phyloP scores from a whole-genome alignment of 2,888 invertebrate species.

The Cybosia mesomella region DNA sequence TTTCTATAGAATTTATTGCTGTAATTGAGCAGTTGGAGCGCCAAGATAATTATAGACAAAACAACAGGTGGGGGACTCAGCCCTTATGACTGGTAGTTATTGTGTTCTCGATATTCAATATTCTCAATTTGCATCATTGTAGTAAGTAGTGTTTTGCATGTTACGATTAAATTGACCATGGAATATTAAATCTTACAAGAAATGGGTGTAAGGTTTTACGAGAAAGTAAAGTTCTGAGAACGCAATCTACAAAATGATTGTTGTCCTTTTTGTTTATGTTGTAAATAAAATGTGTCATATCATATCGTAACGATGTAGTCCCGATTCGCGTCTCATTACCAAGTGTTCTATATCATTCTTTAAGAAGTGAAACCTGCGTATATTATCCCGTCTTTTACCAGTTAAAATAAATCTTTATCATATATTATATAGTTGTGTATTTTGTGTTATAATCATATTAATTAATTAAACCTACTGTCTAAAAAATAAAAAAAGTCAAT shows the following conservation, averaged over 20 bases:
- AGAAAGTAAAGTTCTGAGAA: no score
- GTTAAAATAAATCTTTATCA: neutral
- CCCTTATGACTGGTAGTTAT: neutral
- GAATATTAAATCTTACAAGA: neutral
- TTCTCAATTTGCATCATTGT: neutral
- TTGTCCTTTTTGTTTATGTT: no score
- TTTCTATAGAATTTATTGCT: neutral
- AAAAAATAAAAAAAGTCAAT: neutral
- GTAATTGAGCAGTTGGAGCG: no score
- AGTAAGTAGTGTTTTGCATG: neutral
- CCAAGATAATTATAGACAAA: no score
- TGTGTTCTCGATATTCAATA: neutral
- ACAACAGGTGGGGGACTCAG: neutral
- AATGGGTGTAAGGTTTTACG: neutral
- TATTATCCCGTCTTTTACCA: neutral
- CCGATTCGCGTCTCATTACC: no score
- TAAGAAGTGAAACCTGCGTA: neutral
- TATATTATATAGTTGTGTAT: neutral
- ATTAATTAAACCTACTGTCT: neutral
- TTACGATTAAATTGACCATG: neutral
- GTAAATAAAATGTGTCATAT: no score
- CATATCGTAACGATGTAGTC: no score
- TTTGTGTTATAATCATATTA: neutral
- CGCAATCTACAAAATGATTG: no score
- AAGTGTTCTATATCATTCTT: neutral